Conservation (phyloP, 2,888 invertebrate genomes). For the Creontiades dilutus region DNA sequence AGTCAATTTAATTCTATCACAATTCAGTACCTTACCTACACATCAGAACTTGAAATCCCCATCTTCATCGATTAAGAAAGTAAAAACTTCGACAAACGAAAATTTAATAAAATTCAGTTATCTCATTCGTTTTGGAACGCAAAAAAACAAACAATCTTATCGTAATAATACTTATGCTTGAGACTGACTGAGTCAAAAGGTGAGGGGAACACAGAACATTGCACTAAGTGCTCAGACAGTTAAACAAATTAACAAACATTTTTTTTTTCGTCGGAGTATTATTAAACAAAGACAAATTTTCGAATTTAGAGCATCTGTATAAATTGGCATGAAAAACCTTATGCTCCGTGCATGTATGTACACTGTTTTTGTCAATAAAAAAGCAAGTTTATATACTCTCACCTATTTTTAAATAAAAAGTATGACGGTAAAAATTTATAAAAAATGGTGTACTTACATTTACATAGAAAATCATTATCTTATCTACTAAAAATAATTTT, state of each 20-base stretch:
- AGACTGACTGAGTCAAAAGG: slow-evolving; percentile 46
- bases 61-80: neutral
- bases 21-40: slow-evolving; percentile 40
- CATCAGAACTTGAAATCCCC: slow-evolving; percentile 13
- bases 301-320: neutral
- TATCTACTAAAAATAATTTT: slow-evolving; percentile 50
- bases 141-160: neutral
- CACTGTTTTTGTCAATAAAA: slow-evolving; percentile 29
- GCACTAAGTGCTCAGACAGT: slow-evolving; percentile 67
- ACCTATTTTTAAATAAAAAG: slow-evolving; percentile 6
- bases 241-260: neutral
- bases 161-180: slow-evolving; percentile 50
- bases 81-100: neutral
- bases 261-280: neutral
- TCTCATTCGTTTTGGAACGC: slow-evolving; percentile 9
- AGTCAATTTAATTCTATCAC: slow-evolving; percentile 47
- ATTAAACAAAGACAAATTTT: slow-evolving; percentile 8
- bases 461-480: slow-evolving; percentile 31
- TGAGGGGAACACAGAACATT: slow-evolving; percentile 30
- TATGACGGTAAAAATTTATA: slow-evolving; percentile 61
- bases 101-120: neutral
- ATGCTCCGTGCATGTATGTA: slow-evolving; percentile 8
- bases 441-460: slow-evolving; percentile 33
- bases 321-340: neutral
- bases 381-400: slow-evolving; percentile 11